Evolutionary conservation across 2,797 vertebrate species (phyloP).

Genomic region (Odontamblyopus rebecca): DNA sequence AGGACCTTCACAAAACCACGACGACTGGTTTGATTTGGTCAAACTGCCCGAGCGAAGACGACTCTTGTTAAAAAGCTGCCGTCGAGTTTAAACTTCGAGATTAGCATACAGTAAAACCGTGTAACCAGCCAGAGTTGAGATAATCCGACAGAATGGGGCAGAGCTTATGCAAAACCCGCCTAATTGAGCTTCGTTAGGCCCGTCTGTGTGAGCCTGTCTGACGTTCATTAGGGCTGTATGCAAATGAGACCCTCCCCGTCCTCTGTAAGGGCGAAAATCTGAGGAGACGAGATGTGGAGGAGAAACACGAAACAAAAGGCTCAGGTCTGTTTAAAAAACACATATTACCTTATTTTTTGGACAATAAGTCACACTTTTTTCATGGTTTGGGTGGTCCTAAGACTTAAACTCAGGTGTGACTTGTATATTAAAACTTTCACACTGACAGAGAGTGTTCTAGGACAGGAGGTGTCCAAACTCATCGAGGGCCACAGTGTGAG

Average conservation of each 20-base stretch:
- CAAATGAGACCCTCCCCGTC: conserved; percentile 57
- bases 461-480: too few species aligned
- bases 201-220: conserved; percentile 62
- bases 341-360: too few species aligned
- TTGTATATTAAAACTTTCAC: too few species aligned
- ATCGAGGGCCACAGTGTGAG: too few species aligned
- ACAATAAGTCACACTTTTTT: too few species aligned
- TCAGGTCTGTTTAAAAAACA: too few species aligned
- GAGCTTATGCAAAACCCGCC: conserved; percentile 40
- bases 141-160: conserved; percentile 20
- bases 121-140: neutral
- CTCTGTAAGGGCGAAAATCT: neutral
- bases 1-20: too few species aligned
- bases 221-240: conserved; percentile 74
- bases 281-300: neutral
- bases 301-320: neutral
- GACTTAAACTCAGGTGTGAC: too few species aligned
- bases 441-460: too few species aligned
- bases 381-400: too few species aligned
- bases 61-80: conserved; percentile 16
- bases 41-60: conserved; percentile 76
- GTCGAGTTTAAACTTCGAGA: conserved; percentile 37
- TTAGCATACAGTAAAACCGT: neutral
- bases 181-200: conserved; percentile 59
- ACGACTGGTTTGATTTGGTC: conserved; percentile 33